phyloP scores from a whole-genome alignment of 1,140 invertebrate genomes.

The Caenorhabditis brenneri region DNA sequence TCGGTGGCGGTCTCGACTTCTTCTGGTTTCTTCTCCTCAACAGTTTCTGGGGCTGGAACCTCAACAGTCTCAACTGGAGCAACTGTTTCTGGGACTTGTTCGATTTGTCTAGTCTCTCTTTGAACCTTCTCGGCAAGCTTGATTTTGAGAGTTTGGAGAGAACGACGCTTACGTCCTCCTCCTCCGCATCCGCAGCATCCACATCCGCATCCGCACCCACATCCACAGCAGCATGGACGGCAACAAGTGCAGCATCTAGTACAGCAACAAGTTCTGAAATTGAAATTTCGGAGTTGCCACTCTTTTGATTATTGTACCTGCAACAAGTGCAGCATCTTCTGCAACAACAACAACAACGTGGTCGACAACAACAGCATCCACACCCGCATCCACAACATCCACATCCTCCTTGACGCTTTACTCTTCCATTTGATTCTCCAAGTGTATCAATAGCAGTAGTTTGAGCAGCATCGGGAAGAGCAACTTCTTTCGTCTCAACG shows the following conservation, averaged over 20 bases:
- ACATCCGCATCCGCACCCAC: constrained; percentile 49
- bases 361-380: constrained; percentile 46
- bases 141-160: constrained; percentile 48
- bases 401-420: constrained; percentile 43
- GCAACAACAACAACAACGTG: constrained; percentile 49
- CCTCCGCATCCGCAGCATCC: constrained; percentile 54
- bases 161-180: constrained; percentile 44
- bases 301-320: background rate
- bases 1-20: constrained; percentile 34
- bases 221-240: constrained; percentile 50
- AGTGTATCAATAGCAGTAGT: constrained; percentile 50
- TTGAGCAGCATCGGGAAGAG: background rate
- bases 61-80: constrained; percentile 29
- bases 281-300: too few species aligned
- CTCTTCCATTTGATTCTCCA: constrained; percentile 29
- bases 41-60: constrained; percentile 40
- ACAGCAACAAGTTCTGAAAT: constrained; percentile 43
- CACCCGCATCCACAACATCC: constrained; percentile 51
- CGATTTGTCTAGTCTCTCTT: constrained; percentile 37
- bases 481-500: background rate
- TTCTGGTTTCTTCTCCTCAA: background rate
- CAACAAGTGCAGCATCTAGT: constrained; percentile 46
- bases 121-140: constrained; percentile 43
- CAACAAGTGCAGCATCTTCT: constrained; percentile 46
- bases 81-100: constrained; percentile 33